Evolutionary conservation across 1,140 invertebrate genomes (phyloP).

Genomic region (Drosophila pallidifrons): DNA sequence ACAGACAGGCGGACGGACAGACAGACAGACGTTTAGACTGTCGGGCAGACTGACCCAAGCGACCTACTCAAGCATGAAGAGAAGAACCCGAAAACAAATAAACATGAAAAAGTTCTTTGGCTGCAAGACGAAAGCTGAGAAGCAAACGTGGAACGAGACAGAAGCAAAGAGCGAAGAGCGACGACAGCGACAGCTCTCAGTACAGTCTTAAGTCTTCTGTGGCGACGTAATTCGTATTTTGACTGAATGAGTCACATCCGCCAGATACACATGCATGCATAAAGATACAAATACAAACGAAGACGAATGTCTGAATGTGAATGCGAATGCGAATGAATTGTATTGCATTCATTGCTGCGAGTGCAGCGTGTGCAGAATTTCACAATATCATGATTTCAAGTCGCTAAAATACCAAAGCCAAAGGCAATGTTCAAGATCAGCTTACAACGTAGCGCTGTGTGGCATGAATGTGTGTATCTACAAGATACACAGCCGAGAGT

Average conservation of each 20-base stretch:
- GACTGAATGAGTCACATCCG: conserved; percentile 75
- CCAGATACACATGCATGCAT: conserved; percentile 33
- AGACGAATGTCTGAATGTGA: neutral
- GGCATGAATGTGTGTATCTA: neutral
- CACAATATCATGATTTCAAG: conserved; percentile 35
- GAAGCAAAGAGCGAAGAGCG: neutral
- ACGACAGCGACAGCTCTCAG: conserved; percentile 2
- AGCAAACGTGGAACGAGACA: neutral
- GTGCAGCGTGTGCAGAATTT: conserved; percentile 54
- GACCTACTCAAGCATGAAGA: conserved; percentile 70
- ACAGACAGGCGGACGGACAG: neutral
- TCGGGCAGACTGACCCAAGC: conserved; percentile 36
- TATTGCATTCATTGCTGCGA: conserved; percentile 25
- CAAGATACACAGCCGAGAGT: neutral
- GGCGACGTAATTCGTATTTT: conserved; percentile 58
- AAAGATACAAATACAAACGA: neutral
- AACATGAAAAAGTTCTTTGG: conserved; percentile 32
- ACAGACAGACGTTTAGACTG: neutral
- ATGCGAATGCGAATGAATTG: conserved; percentile 37
- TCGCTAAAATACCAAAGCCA: conserved; percentile 2
- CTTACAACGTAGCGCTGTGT: conserved; percentile 27
- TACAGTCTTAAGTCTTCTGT: neutral
- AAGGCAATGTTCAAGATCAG: conserved; percentile 40
- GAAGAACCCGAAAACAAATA: conserved; percentile 43
- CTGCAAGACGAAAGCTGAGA: conserved; percentile 35